phyloP scores from a whole-genome alignment of 2,888 invertebrate genomes.

The Chymomyza amoena region DNA sequence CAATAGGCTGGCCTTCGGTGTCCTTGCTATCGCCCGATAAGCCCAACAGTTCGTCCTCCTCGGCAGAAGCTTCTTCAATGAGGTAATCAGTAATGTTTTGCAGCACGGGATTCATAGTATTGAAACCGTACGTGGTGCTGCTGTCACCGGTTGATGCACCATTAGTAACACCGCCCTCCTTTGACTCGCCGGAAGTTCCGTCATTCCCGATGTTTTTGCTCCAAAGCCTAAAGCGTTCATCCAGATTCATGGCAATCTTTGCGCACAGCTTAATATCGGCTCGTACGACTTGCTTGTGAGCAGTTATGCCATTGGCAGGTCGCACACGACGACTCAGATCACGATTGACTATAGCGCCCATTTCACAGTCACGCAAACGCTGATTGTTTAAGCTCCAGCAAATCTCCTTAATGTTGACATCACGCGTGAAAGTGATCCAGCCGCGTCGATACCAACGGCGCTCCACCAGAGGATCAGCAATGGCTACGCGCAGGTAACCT shows the following conservation, averaged over 20 bases:
- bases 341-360: conserved; percentile 94
- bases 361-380: conserved; percentile 80
- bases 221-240: conserved; percentile 91
- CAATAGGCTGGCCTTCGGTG: conserved; percentile 81
- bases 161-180: conserved; percentile 30
- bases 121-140: conserved; percentile 81
- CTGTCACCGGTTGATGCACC: conserved; percentile 20
- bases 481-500: conserved; percentile 95
- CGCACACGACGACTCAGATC: conserved; percentile 96
- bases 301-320: conserved; percentile 92
- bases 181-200: conserved; percentile 4
- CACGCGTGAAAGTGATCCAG: conserved; percentile 98
- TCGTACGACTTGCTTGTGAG: conserved; percentile 91
- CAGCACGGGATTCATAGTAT: conserved; percentile 94
- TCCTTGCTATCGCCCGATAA: conserved; percentile 80
- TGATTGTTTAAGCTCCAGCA: conserved; percentile 99
- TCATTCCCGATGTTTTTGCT: conserved; percentile 14
- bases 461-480: conserved; percentile 98
- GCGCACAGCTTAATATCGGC: conserved; percentile 96
- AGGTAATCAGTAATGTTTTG: conserved; percentile 98
- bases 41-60: conserved; percentile 95
- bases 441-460: conserved; percentile 97
- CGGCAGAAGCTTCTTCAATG: conserved; percentile 98
- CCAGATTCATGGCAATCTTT: conserved; percentile 93
- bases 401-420: conserved; percentile 99